Evolutionary conservation across 2,888 invertebrate genomes (phyloP), one percentile per base, ranked within the genome.

Genomic region (Eustalomyia histrio): DNA sequence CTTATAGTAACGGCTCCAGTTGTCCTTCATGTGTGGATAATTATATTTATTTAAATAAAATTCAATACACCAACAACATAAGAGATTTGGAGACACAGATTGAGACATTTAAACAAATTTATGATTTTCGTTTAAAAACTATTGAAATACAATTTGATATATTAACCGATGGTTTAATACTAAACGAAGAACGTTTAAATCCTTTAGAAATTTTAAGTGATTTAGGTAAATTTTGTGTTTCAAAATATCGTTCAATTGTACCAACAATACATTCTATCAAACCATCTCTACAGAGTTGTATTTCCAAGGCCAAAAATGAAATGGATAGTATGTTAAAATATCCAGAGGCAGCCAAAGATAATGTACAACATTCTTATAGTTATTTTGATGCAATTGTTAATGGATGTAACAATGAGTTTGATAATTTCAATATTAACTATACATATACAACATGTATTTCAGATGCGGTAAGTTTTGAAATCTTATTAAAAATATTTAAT

Each of bases 141-240:
- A 43, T 85, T 3, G 57, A 72, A 1, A 50, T 39, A 10, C 81
- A 83, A 55, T 43, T 55, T 6, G 69, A 55, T 2, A 39, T 83
- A 17, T 8, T 83, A n/a, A 18, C 76, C 1, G 58, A 50, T 6
- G 57, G 64, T 17, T 8, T 84, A 14, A 55, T 52, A 18, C 64
- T 80, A 52, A 58, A 78, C 12, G 72, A 84, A 21, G 80, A 82
- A 33, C 64, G 63, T 3, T 60, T 85, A 21, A 24, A 72, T 65
- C 82, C 85, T 3, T 61, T 84, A 17, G 83, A 80, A 55, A 6
- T 81, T 52, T 21, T 84, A 17, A 74, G 79, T 21, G 76, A 76
- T 43, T 67, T 80, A 14, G 76, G 76, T 17, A 84, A 82, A 50
- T 78, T 76, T 17, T 85, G 85, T 17, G 83, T 85, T 3, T 79